phyloP scores from a whole-genome alignment of 35 echinoderm and acorn worm species.

The Eucidaris tribuloides region DNA sequence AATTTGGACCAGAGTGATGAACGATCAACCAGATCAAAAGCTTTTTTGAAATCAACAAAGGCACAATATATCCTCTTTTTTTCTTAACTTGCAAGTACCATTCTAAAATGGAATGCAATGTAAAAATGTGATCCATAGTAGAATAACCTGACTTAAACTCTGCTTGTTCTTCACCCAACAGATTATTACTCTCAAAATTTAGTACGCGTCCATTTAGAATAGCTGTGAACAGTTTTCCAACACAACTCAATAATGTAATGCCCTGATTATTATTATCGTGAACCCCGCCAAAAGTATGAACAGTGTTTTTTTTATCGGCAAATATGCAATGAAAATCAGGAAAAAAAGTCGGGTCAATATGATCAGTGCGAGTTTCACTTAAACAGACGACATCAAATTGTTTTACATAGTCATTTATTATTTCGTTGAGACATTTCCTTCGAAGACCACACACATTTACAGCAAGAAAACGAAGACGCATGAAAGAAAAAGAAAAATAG shows the following conservation, averaged over 20 bases:
- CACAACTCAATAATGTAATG: not conserved
- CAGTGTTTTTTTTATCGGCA: not conserved
- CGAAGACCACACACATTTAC: not conserved
- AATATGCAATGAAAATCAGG: not conserved
- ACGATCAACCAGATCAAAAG: too few relatives aligned
- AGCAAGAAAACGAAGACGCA: too few relatives aligned
- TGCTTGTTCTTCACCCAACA: not conserved
- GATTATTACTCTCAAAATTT: not conserved
- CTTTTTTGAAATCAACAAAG: too few relatives aligned
- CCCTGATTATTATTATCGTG: not conserved
- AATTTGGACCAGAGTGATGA: too few relatives aligned
- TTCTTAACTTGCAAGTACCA: too few relatives aligned
- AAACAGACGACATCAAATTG: slow-evolving; percentile 1
- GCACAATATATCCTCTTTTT: too few relatives aligned
- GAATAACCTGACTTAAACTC: not conserved
- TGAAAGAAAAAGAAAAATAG: too few relatives aligned
- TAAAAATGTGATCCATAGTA: not conserved
- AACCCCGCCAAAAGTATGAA: not conserved
- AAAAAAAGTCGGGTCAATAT: not conserved
- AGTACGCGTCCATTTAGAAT: not conserved
- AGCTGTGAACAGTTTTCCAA: not conserved
- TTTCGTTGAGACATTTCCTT: not conserved
- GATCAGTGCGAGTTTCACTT: slow-evolving; percentile 14
- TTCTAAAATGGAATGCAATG: not conserved
- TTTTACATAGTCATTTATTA: not conserved